Base-by-base conservation (phyloP, 2,888 invertebrate genomes). In the Bombylius discolor region DNA sequence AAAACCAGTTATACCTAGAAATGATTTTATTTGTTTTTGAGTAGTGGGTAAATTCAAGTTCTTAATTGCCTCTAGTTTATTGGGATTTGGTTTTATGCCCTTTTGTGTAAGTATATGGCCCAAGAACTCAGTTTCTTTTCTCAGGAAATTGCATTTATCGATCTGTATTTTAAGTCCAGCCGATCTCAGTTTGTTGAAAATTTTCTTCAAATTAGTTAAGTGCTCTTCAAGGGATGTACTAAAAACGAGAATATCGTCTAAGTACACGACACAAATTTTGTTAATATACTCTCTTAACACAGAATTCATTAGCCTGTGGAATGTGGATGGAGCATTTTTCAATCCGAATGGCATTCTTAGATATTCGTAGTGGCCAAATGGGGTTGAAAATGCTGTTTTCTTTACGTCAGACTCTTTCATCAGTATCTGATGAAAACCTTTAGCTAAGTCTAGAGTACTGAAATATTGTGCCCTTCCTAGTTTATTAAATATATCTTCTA, bases 81-180 rank as follows among this genome's bases (percentile, higher is more conserved):
- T 23, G 1, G 23, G 23, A 23, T 23, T 23, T 23, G 23, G 23
- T 23, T 3, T 23, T 23, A 23, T 23, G 3, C 23, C 23, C 23
- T 23, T 1, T 23, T 23, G 23, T 23, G 23, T 23, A 23, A 23
- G 23, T 23, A 23, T 23, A 3, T 23, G 23, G 23, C 23, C 23
- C 23, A 23, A 23, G 23, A 23, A 23, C 23, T 23, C 23, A 23
- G 23, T 23, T 3, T 23, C 13, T 11, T 54, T 58, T 9, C 13
- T 36, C 5, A 58, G 36, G 45, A 59, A 59, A 23, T 47, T 47
- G 5, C 52, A 47, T 67, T 67, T 61, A 52, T 59, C 50, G 12
- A 56, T 47, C 53, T 59, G 56, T 31, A 57, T 34, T 32, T 58
- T 59, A 51, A 57, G 54, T 50, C 55, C 52, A 52, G 56, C 47